Evolutionary conservation across 2,113 vertebrate species (phyloP).

Genomic region (Tetrax tetrax): DNA sequence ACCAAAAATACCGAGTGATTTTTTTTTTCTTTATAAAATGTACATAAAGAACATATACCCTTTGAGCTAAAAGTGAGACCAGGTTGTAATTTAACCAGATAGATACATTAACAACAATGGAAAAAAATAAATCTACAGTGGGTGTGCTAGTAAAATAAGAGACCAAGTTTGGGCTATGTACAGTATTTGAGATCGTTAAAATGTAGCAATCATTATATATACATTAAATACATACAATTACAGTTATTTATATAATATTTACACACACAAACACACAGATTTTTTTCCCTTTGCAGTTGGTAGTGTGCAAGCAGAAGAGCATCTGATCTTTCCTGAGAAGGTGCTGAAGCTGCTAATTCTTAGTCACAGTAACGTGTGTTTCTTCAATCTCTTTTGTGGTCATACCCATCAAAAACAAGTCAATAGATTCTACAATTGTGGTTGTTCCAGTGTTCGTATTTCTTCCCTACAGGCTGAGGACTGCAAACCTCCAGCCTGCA

Average conservation of each 20-base stretch:
- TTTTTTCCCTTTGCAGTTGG: background rate
- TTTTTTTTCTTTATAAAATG: constrained; percentile 54
- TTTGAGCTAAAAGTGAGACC: constrained; percentile 56
- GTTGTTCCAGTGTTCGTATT: background rate
- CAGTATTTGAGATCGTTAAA: background rate
- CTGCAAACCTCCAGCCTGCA: background rate
- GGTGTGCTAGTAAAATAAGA: constrained; percentile 26
- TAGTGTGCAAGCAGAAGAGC: background rate
- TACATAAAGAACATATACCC: constrained; percentile 48
- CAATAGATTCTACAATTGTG: rapidly evolving
- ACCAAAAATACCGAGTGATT: background rate
- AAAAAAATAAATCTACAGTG: background rate
- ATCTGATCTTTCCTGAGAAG: constrained; percentile 39
- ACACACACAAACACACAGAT: background rate
- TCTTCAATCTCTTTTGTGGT: background rate
- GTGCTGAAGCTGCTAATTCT: background rate
- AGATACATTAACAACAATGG: constrained; percentile 28
- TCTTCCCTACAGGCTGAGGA: background rate
- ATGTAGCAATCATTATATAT: background rate
- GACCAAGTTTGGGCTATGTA: constrained; percentile 5
- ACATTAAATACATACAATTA: constrained; percentile 51
- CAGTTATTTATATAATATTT: constrained; percentile 52
- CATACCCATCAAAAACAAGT: rapidly evolving
- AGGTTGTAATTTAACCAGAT: constrained; percentile 30
- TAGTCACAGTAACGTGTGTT: rapidly evolving